Evolutionary conservation across 2,888 invertebrate genomes (phyloP).

Genomic region (Tineola bisselliella): DNA sequence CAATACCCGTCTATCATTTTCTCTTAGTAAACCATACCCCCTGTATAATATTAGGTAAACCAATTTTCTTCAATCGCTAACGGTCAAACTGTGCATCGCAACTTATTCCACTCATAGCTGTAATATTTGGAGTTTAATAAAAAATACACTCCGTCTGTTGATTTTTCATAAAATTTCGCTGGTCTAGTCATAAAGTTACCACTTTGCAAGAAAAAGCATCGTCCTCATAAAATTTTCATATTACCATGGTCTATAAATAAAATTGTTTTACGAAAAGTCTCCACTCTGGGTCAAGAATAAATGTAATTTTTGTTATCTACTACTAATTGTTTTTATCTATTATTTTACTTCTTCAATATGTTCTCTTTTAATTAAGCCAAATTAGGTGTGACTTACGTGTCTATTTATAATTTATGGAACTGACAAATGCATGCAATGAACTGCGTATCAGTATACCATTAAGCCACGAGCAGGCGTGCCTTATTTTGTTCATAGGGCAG

Average conservation of each 20-base stretch:
- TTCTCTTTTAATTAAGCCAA: too few species aligned
- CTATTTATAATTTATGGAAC: too few species aligned
- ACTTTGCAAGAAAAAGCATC: background rate
- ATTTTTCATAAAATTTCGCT: background rate
- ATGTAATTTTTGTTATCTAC: too few species aligned
- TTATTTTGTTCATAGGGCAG: too few species aligned
- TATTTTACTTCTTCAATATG: too few species aligned
- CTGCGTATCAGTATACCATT: too few species aligned
- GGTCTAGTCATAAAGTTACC: conserved; percentile 5
- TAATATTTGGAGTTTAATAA: too few species aligned
- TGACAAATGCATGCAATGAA: too few species aligned
- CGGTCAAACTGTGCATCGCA: background rate
- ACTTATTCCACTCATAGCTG: too few species aligned
- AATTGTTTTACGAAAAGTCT: background rate
- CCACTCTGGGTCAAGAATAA: background rate
- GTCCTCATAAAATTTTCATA: conserved; percentile 4
- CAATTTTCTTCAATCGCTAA: background rate
- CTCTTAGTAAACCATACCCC: background rate
- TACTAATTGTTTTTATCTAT: too few species aligned
- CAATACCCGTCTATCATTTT: background rate
- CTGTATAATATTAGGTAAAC: background rate
- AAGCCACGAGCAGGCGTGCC: too few species aligned
- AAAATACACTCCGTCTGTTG: background rate
- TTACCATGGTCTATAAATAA: background rate
- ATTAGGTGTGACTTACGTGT: too few species aligned